Percentiles rank a stretch among this genome's conserved stretches.
Evolutionary conservation across 1,140 invertebrate genomes (phyloP).

Genomic region (Ooceraea biroi): DNA sequence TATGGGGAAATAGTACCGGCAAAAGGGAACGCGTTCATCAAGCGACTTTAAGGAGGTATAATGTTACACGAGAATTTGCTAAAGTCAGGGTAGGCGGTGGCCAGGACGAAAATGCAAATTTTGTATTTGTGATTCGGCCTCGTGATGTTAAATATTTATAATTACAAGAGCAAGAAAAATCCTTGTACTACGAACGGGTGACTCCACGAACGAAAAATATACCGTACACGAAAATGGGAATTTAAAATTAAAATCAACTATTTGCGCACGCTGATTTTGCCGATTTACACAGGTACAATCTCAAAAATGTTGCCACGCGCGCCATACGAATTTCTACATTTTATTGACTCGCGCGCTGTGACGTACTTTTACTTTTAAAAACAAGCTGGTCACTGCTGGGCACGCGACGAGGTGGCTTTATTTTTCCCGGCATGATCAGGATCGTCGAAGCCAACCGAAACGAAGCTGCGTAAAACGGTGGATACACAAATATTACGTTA

Average conservation of each 20-base stretch:
- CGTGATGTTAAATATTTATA: not conserved
- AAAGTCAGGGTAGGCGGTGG: not conserved
- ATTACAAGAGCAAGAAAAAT: not conserved
- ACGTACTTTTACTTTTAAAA: slow-evolving; percentile 25
- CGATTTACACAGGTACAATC: not conserved
- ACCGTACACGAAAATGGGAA: not conserved
- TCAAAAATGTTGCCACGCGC: not conserved
- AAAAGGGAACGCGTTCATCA: slow-evolving; percentile 48
- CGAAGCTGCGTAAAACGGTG: slow-evolving; percentile 48
- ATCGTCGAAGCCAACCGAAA: slow-evolving; percentile 31
- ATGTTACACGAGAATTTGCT: slow-evolving; percentile 9
- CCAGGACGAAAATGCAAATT: not conserved
- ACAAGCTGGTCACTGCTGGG: slow-evolving; percentile 1
- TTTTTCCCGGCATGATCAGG: slow-evolving; percentile 31
- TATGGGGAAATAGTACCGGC: slow-evolving; percentile 31
- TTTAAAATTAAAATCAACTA: not conserved
- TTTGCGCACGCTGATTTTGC: not conserved
- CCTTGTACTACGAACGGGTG: not conserved
- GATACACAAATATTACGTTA: slow-evolving; percentile 59
- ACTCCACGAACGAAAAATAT: not conserved
- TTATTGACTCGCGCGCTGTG: not conserved
- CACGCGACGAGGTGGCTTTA: slow-evolving; percentile 6
- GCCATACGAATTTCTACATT: not conserved
- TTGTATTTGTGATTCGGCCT: not conserved
- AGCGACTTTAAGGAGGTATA: slow-evolving; percentile 6